Evolutionary conservation across 1,140 invertebrate species (phyloP), one percentile per base, ranked within the genome.

Genomic region (Drosophila chauvacae): DNA sequence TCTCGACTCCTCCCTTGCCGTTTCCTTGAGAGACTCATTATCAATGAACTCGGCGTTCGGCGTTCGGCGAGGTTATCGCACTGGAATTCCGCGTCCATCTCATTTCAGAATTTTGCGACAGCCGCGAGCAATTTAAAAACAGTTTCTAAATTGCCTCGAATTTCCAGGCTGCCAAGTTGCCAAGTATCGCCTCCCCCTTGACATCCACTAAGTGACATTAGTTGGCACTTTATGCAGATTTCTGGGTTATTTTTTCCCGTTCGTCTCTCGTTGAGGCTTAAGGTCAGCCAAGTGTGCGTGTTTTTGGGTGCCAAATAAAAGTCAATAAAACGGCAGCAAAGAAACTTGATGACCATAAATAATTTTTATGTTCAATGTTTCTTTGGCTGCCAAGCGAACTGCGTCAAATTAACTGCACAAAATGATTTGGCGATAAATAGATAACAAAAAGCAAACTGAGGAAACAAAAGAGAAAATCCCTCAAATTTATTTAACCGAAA

Each of bases 71-170:
- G 74, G 73, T 77, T 77, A 77, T 77, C 74, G 44, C 48, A 35
- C 58, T 45, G 48, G 57, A 53, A 73, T 74, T 44, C 66, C 66
- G 66, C 70, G 70, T 74, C 50, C 59, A 74, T 74, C 58, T 63
- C 70, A 42, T 74, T 63, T 63, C 58, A 23, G 48, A 63, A 63
- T 68, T 30, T 39, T 26, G 42, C 33, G 50, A 45, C 63, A 33
- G 56, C 74, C 74, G 73, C 74, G 50, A 77, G 56, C 74, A 56
- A 77, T 77, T 78, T 78, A n/a, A 78, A 78, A 78, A 55, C 76
- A 58, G 76, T 71, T 78, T 20, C 58, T 42, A 78, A 78, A 78
- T 78, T 78, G 76, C 69, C 76, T 78, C 75, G 41, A 70, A 70
- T 70, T 71, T 78, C 53, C n/a, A 13, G 41, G 50, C 35, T 44